Evolutionary conservation across 2,797 vertebrate genomes (phyloP).

Genomic region (Rhinoraja longicauda): DNA sequence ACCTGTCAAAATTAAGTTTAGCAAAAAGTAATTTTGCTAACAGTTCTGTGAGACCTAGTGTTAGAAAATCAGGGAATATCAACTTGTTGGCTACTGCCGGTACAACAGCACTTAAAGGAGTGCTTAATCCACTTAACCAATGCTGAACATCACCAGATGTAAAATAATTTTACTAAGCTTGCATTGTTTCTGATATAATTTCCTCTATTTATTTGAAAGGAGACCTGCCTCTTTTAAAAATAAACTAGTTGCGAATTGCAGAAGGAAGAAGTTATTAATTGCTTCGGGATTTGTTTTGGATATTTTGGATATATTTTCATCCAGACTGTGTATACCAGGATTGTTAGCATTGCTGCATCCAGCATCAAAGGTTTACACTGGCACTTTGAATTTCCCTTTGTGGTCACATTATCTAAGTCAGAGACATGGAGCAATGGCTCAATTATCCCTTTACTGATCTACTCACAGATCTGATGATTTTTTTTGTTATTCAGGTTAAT

Average conservation of each 20-base stretch:
- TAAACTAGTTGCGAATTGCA: not conserved
- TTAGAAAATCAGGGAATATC: not conserved
- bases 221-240: not conserved
- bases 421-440: not conserved
- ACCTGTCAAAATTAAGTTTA: no score
- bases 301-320: not conserved
- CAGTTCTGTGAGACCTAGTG: not conserved
- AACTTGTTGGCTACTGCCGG: not conserved
- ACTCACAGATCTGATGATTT: not conserved
- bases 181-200: no score
- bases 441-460: not conserved
- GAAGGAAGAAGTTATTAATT: not conserved
- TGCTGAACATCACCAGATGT: no score
- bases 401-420: no score
- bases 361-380: not conserved
- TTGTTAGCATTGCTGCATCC: not conserved
- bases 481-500: not conserved
- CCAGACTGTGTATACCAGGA: not conserved
- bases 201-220: no score
- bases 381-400: not conserved
- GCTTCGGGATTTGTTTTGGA: not conserved
- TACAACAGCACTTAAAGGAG: not conserved
- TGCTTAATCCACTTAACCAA: no score
- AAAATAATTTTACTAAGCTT: no score
- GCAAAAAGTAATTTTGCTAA: not conserved